A percentile compares a stretch with the other conserved stretches of the same genome.
Evolutionary conservation across 1,140 invertebrate species (phyloP).

Genomic region (Orius insidiosus): DNA sequence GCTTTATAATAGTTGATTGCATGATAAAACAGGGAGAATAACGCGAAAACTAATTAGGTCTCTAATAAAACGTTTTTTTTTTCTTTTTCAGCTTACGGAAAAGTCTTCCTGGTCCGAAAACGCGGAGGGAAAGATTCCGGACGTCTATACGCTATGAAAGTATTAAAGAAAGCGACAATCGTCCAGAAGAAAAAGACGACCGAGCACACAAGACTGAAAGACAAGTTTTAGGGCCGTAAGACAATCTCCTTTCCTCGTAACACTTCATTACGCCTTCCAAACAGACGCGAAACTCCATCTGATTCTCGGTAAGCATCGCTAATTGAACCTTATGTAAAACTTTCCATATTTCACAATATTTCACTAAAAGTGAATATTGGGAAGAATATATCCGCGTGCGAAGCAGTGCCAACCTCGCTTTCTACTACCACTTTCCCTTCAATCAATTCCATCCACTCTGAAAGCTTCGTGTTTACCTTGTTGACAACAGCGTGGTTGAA

Average conservation of each 20-base stretch:
- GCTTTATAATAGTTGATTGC: too few species aligned
- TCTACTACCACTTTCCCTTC: too few species aligned
- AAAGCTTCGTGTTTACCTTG: too few species aligned
- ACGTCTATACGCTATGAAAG: conserved; percentile 86
- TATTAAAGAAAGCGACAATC: conserved; percentile 76
- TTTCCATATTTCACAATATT: too few species aligned
- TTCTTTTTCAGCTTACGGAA: conserved; percentile 77
- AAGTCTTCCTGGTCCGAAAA: conserved; percentile 83
- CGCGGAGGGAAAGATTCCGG: conserved; percentile 55
- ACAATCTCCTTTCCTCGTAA: conserved; percentile 78
- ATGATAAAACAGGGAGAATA: too few species aligned
- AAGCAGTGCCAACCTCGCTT: too few species aligned
- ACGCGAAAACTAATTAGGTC: too few species aligned
- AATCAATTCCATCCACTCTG: too few species aligned
- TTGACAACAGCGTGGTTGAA: too few species aligned
- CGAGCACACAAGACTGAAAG: conserved; percentile 83
- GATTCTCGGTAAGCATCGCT: conserved; percentile 57
- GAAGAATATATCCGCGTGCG: too few species aligned
- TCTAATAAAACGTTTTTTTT: conserved; percentile 4
- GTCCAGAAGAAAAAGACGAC: conserved; percentile 85
- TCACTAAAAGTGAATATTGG: too few species aligned
- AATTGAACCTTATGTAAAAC: too few species aligned
- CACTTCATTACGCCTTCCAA: conserved; percentile 87
- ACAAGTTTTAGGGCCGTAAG: conserved; percentile 70
- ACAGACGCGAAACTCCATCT: conserved; percentile 81